Base-by-base conservation (phyloP, 2,797 vertebrate species). In the Phrynocephalus guinanensis region DNA sequence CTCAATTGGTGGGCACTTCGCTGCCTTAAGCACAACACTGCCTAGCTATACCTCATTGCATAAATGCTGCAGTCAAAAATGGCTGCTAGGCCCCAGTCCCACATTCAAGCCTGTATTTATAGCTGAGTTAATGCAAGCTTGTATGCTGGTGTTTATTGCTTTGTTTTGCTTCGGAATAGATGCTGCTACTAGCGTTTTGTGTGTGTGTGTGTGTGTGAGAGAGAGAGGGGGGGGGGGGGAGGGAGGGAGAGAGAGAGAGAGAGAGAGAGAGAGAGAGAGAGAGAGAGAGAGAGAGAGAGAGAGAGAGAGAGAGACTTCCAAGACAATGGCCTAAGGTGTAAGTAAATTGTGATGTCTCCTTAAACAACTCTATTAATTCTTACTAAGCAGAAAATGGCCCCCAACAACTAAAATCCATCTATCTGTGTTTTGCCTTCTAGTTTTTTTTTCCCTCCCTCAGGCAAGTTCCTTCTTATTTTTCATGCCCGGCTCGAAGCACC, bases 1-100 rank as follows among this genome's bases (percentile, higher is more conserved):
- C 22, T 85, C 38, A 86, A 83, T 22, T 0, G 5, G 0, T 0
- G 8, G 66, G 0, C 7, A 0, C 0, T 38, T 38, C 1, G 11
- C 16, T 52, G 86, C 73, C 22, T 52, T 10, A 79, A 13, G 15
- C 22, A 33, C 7, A 24, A 33, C 24, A 63, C n/a, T 44, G 9
- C n/a, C 26, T 22, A 26, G 22, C 0, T 70, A 38, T 67, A 50
- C 1, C 0, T 52, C 60, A 68, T 30, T 22, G 60, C 48, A 68
- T 0, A 0, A 63, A 9, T 79, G 87, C 81, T 75, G 48, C 44
- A 72, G 87, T 75, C 26, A 38, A 68, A 87, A 78, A 60, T 44
- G 50, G 28, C 38, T 8, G 3, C 2, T n/a, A 30, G 24, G 48
- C 30, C 26, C 2, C 6, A 26, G 16, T 60, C 16, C 60, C 76